Percentiles rank a stretch among this genome's conserved stretches.
phyloP scores from a whole-genome alignment of 2,113 vertebrate genomes.

The Panthera tigris region DNA sequence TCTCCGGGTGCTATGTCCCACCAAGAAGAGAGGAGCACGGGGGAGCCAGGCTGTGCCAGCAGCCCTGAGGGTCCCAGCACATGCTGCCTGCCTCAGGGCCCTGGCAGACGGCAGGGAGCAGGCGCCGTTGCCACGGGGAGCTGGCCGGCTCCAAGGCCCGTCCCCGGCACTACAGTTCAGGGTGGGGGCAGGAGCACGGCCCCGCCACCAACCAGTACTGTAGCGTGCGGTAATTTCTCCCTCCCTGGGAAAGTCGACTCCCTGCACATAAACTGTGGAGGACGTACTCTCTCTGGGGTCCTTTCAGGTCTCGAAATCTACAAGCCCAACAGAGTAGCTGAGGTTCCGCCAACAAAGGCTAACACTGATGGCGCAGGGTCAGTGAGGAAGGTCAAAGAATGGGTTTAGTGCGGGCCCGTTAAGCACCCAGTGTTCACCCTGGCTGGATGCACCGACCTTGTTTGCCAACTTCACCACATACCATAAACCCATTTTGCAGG shows the following conservation, averaged over 20 bases:
- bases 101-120: background rate
- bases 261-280: accelerated
- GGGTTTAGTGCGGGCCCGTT: accelerated
- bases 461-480: accelerated
- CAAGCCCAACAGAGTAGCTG: background rate
- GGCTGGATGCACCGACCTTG: accelerated
- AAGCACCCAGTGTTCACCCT: accelerated
- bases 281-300: background rate
- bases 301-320: background rate
- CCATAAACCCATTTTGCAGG: no score
- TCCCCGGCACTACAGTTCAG: accelerated
- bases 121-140: accelerated
- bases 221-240: background rate
- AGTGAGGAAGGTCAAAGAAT: accelerated
- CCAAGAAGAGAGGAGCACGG: background rate
- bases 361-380: accelerated
- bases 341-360: background rate
- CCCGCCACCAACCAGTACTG: background rate
- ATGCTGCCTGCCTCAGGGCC: background rate
- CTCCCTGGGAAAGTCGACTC: background rate
- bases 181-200: accelerated
- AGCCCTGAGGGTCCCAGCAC: accelerated
- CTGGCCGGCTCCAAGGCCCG: accelerated
- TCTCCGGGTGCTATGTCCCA: background rate
- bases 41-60: background rate